Conservation (phyloP, 2,113 vertebrate species). For the Salvelinus fontinalis region DNA sequence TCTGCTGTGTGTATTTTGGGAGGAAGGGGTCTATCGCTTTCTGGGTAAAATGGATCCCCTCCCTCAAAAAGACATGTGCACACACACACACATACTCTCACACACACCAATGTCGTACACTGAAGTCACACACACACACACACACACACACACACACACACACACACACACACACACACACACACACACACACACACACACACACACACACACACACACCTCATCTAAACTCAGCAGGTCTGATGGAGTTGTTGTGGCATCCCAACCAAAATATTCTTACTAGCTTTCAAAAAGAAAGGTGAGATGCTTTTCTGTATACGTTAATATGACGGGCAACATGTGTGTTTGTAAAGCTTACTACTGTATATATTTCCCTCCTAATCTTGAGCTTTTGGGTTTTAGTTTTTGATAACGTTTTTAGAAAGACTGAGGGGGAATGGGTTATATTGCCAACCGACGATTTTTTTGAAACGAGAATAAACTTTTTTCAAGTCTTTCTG, state of each 20-base stretch:
- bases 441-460: slow-evolving; percentile 30
- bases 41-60: slow-evolving; percentile 22
- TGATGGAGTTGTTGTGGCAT: slow-evolving; percentile 65
- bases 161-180: slow-evolving; percentile 36
- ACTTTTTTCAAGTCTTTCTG: slow-evolving; percentile 8
- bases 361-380: slow-evolving; percentile 36
- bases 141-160: slow-evolving; percentile 26
- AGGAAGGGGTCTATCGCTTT: slow-evolving; percentile 21
- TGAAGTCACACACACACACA: slow-evolving; percentile 26
- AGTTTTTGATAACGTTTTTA: slow-evolving; percentile 35
- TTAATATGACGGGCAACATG: slow-evolving; percentile 54
- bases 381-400: slow-evolving; percentile 30
- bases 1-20: slow-evolving; percentile 35
- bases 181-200: slow-evolving; percentile 20
- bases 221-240: slow-evolving; percentile 75
- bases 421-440: not conserved
- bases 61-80: slow-evolving; percentile 24
- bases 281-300: slow-evolving; percentile 46
- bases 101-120: slow-evolving; percentile 27
- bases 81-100: slow-evolving; percentile 26
- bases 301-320: slow-evolving; percentile 52
- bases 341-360: slow-evolving; percentile 71
- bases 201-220: slow-evolving; percentile 39
- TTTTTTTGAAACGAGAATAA: slow-evolving; percentile 46
- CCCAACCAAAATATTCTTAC: slow-evolving; percentile 60